Percentiles rank a stretch among this genome's conserved stretches.
Evolutionary conservation across 2,888 invertebrate species (phyloP).

Genomic region (Rhamphomyia laevipes): DNA sequence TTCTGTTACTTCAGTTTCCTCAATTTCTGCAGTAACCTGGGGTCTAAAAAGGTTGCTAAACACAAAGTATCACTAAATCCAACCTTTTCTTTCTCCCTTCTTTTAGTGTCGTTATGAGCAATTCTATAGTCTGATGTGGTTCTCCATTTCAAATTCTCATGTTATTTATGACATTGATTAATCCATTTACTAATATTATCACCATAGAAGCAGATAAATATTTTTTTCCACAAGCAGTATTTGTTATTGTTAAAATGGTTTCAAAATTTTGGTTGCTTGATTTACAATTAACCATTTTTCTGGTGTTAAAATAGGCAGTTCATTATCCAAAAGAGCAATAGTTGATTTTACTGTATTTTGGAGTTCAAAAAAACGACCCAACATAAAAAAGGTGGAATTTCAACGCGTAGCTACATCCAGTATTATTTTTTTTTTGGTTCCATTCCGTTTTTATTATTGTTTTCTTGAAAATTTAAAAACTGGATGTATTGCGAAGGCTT

Average conservation of each 20-base stretch:
- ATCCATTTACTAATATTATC: constrained; percentile 16
- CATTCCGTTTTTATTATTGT: not conserved
- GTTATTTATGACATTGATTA: constrained; percentile 1
- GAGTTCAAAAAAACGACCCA: not conserved
- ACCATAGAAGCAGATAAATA: constrained; percentile 16
- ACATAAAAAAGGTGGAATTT: constrained; percentile 3
- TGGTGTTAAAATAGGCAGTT: not conserved
- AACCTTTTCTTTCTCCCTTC: not conserved
- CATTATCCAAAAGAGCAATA: not conserved
- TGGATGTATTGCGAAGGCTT: constrained; percentile 13
- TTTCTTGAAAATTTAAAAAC: constrained; percentile 21
- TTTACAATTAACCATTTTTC: constrained; percentile 17
- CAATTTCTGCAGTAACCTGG: not conserved
- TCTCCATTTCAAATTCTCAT: not conserved
- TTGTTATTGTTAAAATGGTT: constrained; percentile 17
- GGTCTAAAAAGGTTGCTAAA: not conserved
- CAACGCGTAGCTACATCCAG: not conserved
- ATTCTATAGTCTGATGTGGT: not conserved
- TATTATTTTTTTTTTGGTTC: constrained; percentile 1
- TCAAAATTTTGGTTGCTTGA: constrained; percentile 14
- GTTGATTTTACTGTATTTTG: not conserved
- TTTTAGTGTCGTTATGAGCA: not conserved
- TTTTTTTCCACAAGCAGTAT: constrained; percentile 16
- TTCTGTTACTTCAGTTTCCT: not conserved
- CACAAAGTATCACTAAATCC: not conserved